Evolutionary conservation across 2,113 vertebrate species (phyloP).

Genomic region (Delphinapterus leucas): DNA sequence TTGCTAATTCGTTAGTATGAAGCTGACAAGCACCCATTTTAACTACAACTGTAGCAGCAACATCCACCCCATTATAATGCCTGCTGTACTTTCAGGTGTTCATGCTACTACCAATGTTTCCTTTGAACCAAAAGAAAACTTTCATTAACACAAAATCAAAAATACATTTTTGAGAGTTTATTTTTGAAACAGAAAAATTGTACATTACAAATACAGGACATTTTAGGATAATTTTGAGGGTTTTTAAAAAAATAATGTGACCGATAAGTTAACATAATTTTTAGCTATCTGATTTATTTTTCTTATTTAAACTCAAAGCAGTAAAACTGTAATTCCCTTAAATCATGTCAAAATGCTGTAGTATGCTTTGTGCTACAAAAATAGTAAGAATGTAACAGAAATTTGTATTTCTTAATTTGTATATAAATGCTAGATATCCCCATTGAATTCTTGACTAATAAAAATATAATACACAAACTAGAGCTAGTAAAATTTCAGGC

Average conservation of each 20-base stretch:
- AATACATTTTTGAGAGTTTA: background rate
- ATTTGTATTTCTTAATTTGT: background rate
- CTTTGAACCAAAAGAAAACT: background rate
- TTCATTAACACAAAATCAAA: background rate
- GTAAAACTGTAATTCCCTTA: background rate
- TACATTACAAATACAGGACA: background rate
- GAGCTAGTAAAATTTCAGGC: background rate
- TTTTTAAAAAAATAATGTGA: background rate
- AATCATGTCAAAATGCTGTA: background rate
- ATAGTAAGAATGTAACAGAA: background rate
- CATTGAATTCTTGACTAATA: background rate
- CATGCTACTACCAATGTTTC: background rate
- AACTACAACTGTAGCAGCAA: background rate
- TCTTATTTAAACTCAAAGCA: background rate
- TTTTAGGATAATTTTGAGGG: background rate
- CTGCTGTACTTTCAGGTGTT: background rate
- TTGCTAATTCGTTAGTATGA: background rate
- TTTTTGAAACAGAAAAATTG: background rate
- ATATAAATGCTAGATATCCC: background rate
- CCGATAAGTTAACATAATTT: background rate
- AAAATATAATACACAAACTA: background rate
- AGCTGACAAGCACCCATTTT: background rate
- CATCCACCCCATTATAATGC: background rate
- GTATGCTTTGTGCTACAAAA: background rate
- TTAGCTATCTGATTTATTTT: background rate